Evolutionary conservation across 53 echinoderm and acorn worm species (phyloP).

Genomic region (Holothuria scabra): DNA sequence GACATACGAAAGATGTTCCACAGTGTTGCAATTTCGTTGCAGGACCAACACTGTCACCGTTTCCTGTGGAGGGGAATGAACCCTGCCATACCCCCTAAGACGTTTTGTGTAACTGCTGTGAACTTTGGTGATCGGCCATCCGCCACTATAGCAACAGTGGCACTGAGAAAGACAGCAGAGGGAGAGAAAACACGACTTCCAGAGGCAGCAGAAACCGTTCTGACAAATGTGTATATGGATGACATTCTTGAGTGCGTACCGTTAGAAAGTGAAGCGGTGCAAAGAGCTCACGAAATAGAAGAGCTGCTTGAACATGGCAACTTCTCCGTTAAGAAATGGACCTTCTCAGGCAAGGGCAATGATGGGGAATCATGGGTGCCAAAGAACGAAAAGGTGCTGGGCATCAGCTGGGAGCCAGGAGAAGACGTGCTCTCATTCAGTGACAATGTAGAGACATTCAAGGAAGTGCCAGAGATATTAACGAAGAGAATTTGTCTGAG

Average conservation of each 20-base stretch:
- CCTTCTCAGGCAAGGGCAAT: slow-evolving; percentile 34
- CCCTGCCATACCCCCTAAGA: slow-evolving; percentile 32
- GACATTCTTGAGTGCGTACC: slow-evolving; percentile 56
- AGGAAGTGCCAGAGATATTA: slow-evolving; percentile 42
- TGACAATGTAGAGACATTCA: slow-evolving; percentile 21
- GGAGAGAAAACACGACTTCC: slow-evolving; percentile 23
- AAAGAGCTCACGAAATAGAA: slow-evolving; percentile 45
- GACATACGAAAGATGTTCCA: slow-evolving; percentile 58
- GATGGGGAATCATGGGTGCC: slow-evolving; percentile 23
- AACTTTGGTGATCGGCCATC: slow-evolving; percentile 65
- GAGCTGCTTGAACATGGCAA: slow-evolving; percentile 54
- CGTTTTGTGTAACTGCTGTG: slow-evolving; percentile 56
- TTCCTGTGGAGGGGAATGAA: slow-evolving; percentile 59
- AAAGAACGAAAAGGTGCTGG: slow-evolving; percentile 60
- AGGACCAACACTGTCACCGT: slow-evolving; percentile 54
- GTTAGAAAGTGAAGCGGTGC: slow-evolving; percentile 12
- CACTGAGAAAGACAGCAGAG: slow-evolving; percentile 60
- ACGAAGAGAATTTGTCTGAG: slow-evolving; percentile 61
- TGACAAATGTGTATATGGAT: slow-evolving; percentile 58
- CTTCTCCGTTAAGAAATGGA: slow-evolving; percentile 54
- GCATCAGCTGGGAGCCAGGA: slow-evolving; percentile 51
- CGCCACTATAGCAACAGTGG: slow-evolving; percentile 56
- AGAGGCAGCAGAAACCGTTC: slow-evolving; percentile 47
- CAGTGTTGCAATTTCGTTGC: slow-evolving; percentile 26
- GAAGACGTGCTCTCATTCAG: slow-evolving; percentile 42